These are phyloP conservation scores for Thecocarcelia acutangulata DNA, from an alignment of 2,888 invertebrate genomes.

Conservation along the genomic window DNA sequence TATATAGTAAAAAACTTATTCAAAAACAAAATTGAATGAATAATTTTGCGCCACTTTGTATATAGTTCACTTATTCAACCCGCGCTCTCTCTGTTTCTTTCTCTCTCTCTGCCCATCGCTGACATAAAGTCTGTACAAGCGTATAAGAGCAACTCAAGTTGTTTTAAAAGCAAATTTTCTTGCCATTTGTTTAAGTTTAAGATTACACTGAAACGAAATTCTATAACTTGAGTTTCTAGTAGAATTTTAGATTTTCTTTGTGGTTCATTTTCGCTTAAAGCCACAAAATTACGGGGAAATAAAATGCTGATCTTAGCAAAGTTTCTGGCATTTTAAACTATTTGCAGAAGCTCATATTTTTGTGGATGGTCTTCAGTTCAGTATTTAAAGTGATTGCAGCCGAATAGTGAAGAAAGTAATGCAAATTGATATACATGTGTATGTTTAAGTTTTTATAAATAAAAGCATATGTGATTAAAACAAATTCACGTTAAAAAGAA, in stretches of 20 bases:
- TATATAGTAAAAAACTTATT: no score
- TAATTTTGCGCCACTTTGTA: no score
- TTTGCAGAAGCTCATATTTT: not conserved
- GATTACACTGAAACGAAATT: no score
- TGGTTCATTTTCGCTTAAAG: not conserved
- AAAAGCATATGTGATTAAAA: conserved; percentile 1
- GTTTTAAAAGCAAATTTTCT: no score
- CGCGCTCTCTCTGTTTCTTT: no score
- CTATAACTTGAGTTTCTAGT: not conserved
- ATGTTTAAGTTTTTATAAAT: conserved; percentile 10
- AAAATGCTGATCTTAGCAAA: conserved; percentile 26
- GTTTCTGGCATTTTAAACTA: not conserved
- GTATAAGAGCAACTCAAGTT: no score
- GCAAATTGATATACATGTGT: no score
- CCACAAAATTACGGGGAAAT: not conserved
- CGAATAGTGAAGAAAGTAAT: not conserved
- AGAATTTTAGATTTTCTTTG: not conserved
- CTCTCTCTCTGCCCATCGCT: no score
- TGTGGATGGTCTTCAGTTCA: conserved; percentile 9
- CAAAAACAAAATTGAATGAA: no score
- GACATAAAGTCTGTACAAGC: no score
- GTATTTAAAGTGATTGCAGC: not conserved
- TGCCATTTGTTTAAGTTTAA: no score
- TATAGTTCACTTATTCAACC: no score
- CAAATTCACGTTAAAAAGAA: not conserved